Evolutionary conservation across 2,113 vertebrate species (phyloP), one percentile per base, ranked within the genome.

Genomic region (Tachuris rubrigastra): DNA sequence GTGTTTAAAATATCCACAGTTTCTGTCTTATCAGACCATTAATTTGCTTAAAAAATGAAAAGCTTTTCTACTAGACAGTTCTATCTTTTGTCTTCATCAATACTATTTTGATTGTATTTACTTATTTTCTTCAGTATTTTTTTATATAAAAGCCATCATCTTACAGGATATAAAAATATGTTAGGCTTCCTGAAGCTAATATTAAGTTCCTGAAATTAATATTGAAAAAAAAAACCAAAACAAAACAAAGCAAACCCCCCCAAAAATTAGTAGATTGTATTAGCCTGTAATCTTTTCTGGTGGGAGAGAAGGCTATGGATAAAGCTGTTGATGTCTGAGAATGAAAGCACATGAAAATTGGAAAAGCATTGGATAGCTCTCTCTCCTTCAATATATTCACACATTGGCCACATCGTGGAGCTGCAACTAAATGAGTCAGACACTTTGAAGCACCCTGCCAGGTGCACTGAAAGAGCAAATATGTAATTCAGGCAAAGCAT

Each of bases 391-490:
- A 1, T 16, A 19, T 58, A 73, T 97, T 94, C 93, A 75, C 59
- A 41, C 46, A 15, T 30, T 72, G 68, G 58, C 97, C 98, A 97
- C 96, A 76, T 55, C 0, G 96, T 96, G 98, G 97, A 74, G 97
- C 97, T 98, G 60, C 42, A 77, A 30, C n/a, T 84, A 92, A 94
- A 80, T 60, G 74, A 97, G 90, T 88, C 23, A 11, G 46, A 95
- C 76, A 46, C n/a, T 80, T 85, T 9, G 39, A 60, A 44, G 10
- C 31, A 11, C 28, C 7, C 27, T 69, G 53, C 59, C 12, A 62
- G 42, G 17, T 75, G 56, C 19, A 8, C 49, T 2, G 13, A 71
- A 74, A 66, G 33, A 44, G 10, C 20, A 77, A 37, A 76, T 28
- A 23, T 18, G 8, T 16, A 86, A 20, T 12, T 66, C 42, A 47